Base-by-base conservation (phyloP, 35 echinoderm and acorn worm species). In the Chiridota heheva region DNA sequence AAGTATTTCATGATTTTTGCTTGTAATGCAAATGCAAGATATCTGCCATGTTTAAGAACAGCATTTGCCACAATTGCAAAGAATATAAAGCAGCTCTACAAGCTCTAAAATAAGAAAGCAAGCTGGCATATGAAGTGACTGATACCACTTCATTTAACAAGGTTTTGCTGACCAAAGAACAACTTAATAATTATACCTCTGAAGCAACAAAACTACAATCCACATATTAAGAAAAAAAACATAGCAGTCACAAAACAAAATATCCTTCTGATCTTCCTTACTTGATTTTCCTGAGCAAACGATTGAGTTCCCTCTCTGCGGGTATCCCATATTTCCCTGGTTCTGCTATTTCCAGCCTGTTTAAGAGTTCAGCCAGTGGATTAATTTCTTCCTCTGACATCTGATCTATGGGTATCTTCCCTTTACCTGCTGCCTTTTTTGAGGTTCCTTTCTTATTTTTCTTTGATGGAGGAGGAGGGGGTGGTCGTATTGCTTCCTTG, bases 261-360 rank as follows among this genome's bases (percentile, higher is more conserved):
- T n/a, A n/a, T n/a, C n/a, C n/a, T n/a, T n/a, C n/a, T n/a, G n/a
- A n/a, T n/a, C n/a, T n/a, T n/a, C n/a, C n/a, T n/a, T n/a, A 98
- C 95, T 78, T 98, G 51, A 81, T 60, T 77, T 84, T 98, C 48
- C 89, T 91, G 7, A 16, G 49, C 2, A 92, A 69, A 59, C 56
- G 82, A 51, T 63, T 47, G 2, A 92, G 63, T 30, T 98, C 95
- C 58, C 72, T 91, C 59, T 91, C 84, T 24, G 89, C 88, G 29
- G 80, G 85, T n/a, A 98, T 97, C 17, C 77, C 85, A 63, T 98
- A 91, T 30, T 83, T 81, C 3, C 75, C 70, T 13, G 63, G 57
- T 17, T 92, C 90, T 12, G 89, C 77, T 26, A 98, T 91, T 41
- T 91, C 95, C 40, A 98, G 67, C 37, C 42, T 81, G 58, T 88